These are phyloP conservation scores for Scelioninae gen. 1 DNA, from an alignment of 2,888 invertebrate species.

Conservation along the genomic window DNA sequence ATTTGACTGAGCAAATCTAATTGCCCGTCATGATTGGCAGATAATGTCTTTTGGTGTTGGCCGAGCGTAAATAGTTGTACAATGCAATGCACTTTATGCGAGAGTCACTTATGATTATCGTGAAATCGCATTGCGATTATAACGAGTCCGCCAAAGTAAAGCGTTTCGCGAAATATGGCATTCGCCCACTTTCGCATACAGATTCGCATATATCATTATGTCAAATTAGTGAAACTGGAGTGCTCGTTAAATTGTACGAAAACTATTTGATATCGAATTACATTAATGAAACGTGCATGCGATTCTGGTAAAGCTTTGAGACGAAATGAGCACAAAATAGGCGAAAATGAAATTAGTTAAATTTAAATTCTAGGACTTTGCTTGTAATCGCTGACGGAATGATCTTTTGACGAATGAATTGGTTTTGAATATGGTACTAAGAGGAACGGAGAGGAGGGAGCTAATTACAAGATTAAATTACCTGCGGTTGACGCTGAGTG, in stretches of 20 bases:
- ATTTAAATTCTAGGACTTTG: conserved; percentile 36
- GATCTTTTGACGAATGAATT: conserved; percentile 28
- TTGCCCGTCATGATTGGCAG: background rate
- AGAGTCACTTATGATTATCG: conserved; percentile 48
- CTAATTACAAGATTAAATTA: conserved; percentile 70
- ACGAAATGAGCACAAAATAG: conserved; percentile 21
- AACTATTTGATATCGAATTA: conserved; percentile 52
- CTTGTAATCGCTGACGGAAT: conserved; percentile 22
- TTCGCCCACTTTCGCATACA: conserved; percentile 37
- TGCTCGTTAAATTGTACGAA: conserved; percentile 55
- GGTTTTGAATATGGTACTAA: background rate
- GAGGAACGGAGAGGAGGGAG: background rate
- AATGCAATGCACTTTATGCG: conserved; percentile 13
- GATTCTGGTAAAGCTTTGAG: conserved; percentile 34
- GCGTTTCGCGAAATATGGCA: conserved; percentile 16
- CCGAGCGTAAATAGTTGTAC: conserved; percentile 11
- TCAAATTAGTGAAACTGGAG: conserved; percentile 49
- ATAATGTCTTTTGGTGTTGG: conserved; percentile 5
- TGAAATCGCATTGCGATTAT: conserved; percentile 25
- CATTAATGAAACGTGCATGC: conserved; percentile 45
- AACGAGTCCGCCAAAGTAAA: conserved; percentile 37
- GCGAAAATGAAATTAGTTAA: conserved; percentile 31
- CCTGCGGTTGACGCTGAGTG: conserved; percentile 87
- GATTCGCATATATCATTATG: conserved; percentile 43
- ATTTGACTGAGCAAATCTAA: background rate